Conservation (phyloP, 2,113 vertebrate genomes). For the Macroglossus sobrinus region DNA sequence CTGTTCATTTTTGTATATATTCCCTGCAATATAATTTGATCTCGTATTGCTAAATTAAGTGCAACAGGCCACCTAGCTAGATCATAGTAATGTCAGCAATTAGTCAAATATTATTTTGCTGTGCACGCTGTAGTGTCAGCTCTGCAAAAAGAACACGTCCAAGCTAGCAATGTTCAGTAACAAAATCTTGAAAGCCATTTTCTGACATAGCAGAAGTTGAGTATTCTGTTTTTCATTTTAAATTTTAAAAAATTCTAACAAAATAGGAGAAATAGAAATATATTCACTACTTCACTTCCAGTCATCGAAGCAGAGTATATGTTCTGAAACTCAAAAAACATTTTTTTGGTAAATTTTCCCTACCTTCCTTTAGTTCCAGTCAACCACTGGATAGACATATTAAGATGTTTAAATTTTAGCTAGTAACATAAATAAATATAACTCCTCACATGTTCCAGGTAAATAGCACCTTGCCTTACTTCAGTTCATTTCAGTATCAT, state of each 20-base stretch:
- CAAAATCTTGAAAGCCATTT: constrained; percentile 2
- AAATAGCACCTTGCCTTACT: background rate
- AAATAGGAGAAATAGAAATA: background rate
- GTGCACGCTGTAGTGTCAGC: background rate
- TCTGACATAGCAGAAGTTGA: background rate
- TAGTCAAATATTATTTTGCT: constrained; percentile 31
- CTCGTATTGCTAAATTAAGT: constrained; percentile 50
- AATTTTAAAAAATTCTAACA: background rate
- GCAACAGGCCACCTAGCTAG: constrained; percentile 58
- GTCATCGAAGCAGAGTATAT: background rate
- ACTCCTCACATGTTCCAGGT: background rate
- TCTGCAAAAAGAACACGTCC: background rate
- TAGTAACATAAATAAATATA: background rate
- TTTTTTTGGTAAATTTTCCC: background rate
- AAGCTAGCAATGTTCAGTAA: background rate
- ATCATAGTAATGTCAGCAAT: constrained; percentile 39
- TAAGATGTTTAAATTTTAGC: background rate
- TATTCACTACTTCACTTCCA: background rate
- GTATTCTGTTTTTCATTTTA: background rate
- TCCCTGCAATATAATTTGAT: constrained; percentile 43
- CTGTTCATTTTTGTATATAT: constrained; percentile 52
- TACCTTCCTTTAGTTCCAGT: background rate
- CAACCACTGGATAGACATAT: background rate
- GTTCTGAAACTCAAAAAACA: background rate
- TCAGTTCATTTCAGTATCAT: background rate